Percentiles rank a stretch among this genome's conserved stretches.
Evolutionary conservation across 2,113 vertebrate species (phyloP).

Genomic region (Ciconia maguari): DNA sequence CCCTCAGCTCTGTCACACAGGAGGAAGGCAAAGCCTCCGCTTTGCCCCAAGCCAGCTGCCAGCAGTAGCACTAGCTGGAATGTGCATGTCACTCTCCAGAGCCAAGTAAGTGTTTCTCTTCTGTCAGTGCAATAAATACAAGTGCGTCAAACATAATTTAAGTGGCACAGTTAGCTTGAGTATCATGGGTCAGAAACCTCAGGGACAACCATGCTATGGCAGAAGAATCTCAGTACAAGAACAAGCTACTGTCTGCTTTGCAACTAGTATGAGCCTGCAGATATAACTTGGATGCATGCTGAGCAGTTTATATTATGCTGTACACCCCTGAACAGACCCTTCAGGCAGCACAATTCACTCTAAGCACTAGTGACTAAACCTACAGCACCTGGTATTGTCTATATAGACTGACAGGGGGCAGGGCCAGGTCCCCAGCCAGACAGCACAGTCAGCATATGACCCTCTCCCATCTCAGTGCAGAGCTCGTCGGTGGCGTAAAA

Average conservation of each 20-base stretch:
- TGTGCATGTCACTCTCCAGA: not conserved
- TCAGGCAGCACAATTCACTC: not conserved
- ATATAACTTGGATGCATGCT: not conserved
- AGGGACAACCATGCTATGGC: not conserved
- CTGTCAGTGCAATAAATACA: conserved; percentile 20
- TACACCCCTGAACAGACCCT: not conserved
- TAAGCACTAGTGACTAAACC: not conserved
- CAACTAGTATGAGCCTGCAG: not conserved
- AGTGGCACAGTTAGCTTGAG: conserved; percentile 34
- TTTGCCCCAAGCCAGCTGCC: not conserved
- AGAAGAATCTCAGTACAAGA: conserved; percentile 13
- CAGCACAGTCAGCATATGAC: not conserved
- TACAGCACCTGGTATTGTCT: not conserved
- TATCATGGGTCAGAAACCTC: not conserved
- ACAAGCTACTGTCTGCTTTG: conserved; percentile 15
- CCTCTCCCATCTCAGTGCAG: not conserved
- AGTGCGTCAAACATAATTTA: not conserved
- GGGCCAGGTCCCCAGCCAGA: not conserved
- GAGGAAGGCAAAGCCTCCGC: not conserved
- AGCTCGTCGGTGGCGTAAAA: not conserved
- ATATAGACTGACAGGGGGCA: not conserved
- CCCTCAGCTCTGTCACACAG: not conserved
- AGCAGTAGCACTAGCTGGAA: not conserved
- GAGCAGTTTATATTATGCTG: not conserved
- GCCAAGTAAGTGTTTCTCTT: not conserved